Percentiles rank a stretch among this genome's conserved stretches.
These are phyloP conservation scores for Paracanthobrama guichenoti DNA, from an alignment of 2,113 vertebrate genomes.

Conservation along the genomic window DNA sequence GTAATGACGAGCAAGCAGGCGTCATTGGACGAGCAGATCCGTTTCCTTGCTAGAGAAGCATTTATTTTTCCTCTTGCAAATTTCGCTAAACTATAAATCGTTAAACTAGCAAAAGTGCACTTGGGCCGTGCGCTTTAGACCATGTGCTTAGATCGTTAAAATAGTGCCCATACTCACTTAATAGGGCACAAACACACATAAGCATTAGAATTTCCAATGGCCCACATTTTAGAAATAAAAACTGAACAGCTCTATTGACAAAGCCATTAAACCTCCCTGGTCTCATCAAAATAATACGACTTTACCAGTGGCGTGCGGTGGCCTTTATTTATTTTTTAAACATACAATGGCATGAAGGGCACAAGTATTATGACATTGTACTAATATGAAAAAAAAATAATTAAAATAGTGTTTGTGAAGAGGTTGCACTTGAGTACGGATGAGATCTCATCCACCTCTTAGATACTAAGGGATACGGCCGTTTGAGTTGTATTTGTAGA, in stretches of 20 bases:
- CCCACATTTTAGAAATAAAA: neutral
- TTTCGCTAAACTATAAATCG: too few species aligned
- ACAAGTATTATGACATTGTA: neutral
- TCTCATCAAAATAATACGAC: neutral
- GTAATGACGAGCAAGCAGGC: too few species aligned
- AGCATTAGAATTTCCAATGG: neutral
- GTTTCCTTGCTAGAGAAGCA: too few species aligned
- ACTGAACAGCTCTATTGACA: neutral
- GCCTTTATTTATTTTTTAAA: neutral
- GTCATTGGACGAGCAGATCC: too few species aligned
- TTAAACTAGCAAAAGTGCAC: too few species aligned
- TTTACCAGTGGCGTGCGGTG: neutral
- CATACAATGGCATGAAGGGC: neutral
- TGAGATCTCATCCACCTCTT: neutral
- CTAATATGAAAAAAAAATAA: neutral
- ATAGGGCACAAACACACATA: too few species aligned
- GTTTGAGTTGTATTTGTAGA: slow-evolving; percentile 12
- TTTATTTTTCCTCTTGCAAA: too few species aligned
- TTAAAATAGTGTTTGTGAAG: neutral
- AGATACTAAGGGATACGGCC: neutral
- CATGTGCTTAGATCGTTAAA: too few species aligned
- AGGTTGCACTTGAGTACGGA: neutral
- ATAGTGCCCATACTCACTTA: too few species aligned
- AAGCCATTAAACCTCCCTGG: neutral
- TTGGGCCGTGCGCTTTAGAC: too few species aligned